Conservation (phyloP, 2,888 invertebrate species). For the Drosophila koepferae region DNA sequence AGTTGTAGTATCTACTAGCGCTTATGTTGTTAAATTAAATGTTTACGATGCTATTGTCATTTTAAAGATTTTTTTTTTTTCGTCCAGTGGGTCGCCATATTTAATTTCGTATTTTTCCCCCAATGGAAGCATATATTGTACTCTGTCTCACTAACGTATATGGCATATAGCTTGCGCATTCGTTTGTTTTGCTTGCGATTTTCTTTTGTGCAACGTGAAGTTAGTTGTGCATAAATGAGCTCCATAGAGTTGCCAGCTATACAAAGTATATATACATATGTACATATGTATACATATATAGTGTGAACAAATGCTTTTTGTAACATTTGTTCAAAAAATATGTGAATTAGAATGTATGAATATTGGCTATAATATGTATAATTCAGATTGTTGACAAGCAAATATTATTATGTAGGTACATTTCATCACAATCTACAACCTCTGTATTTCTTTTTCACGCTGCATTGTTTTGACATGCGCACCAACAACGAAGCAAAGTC, state of each 20-base stretch:
- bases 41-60: conserved; percentile 33
- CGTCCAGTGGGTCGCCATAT: conserved; percentile 71
- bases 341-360: not conserved
- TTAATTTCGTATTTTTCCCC: conserved; percentile 69
- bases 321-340: not conserved
- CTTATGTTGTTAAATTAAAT: conserved; percentile 23
- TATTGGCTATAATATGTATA: not conserved
- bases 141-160: conserved; percentile 49
- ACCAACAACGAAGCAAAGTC: conserved; percentile 16
- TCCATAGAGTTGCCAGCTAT: conserved; percentile 58
- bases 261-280: conserved; percentile 9
- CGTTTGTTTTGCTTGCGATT: conserved; percentile 76
- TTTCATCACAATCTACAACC: not conserved
- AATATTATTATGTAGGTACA: not conserved
- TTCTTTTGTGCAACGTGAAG: conserved; percentile 77
- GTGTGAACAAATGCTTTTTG: conserved; percentile 10
- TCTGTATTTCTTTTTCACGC: conserved; percentile 11
- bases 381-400: not conserved
- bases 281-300: conserved; percentile 7
- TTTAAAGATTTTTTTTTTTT: conserved; percentile 38
- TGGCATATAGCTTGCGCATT: conserved; percentile 57
- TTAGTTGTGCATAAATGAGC: conserved; percentile 63
- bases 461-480: conserved; percentile 72
- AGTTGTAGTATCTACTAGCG: not conserved
- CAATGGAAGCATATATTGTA: conserved; percentile 34